Conservation (phyloP, 2,888 invertebrate genomes). For the Drosophila imparisetae region DNA sequence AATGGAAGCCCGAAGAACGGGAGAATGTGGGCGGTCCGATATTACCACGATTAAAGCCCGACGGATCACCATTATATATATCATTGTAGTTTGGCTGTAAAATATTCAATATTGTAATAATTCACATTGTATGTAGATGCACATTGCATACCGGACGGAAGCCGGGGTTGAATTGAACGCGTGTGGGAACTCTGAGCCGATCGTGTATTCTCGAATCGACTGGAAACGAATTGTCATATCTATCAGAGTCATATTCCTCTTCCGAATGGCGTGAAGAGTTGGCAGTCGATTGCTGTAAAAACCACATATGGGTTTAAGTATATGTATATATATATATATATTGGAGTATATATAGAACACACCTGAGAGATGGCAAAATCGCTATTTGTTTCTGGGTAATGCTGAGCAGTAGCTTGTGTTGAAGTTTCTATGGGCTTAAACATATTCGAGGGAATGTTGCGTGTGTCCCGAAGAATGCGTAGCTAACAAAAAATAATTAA, state of each 20-base stretch:
- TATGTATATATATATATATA: neutral
- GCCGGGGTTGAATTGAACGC: neutral
- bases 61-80: neutral
- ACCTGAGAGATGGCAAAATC: conserved; percentile 21
- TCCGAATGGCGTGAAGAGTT: neutral
- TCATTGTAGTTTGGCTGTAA: neutral
- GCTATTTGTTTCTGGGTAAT: neutral
- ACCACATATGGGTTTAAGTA: neutral
- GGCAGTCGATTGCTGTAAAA: conserved; percentile 5
- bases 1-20: neutral
- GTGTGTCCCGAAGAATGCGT: conserved; percentile 49
- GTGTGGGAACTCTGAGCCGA: neutral
- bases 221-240: neutral
- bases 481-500: conserved; percentile 13
- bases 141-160: conserved; percentile 15
- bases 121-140: neutral
- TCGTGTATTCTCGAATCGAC: neutral
- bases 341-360: neutral
- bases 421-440: conserved; percentile 45
- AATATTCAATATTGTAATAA: neutral
- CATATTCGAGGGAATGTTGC: conserved; percentile 49
- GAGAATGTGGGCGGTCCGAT: neutral
- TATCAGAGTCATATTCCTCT: neutral
- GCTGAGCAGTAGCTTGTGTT: neutral
- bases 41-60: neutral